These are phyloP conservation scores for Drosophila prolongata DNA, from an alignment of 2,888 invertebrate species.

Conservation along the genomic window DNA sequence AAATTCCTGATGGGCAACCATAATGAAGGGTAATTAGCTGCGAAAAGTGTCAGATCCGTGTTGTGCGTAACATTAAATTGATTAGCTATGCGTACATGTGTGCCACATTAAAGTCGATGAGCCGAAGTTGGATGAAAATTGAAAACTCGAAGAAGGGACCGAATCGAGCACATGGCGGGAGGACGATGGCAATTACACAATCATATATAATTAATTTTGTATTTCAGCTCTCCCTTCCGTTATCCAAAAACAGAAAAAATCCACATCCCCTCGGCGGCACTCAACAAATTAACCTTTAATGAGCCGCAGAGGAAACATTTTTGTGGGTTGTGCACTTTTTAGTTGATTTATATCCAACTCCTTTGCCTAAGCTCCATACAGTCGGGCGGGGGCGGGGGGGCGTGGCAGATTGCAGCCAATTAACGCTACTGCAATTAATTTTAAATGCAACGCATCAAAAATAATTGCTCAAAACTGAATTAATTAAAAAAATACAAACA, in stretches of 20 bases:
- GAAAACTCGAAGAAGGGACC: neutral
- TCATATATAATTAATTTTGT: slow-evolving; percentile 28
- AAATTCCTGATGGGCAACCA: slow-evolving; percentile 1
- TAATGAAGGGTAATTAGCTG: slow-evolving; percentile 13
- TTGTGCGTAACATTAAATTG: slow-evolving; percentile 1
- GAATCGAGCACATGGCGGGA: too few species aligned
- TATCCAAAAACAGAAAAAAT: neutral
- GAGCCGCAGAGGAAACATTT: slow-evolving; percentile 39
- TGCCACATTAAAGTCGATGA: neutral
- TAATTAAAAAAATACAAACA: slow-evolving; percentile 65
- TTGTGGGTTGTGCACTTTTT: slow-evolving; percentile 31
- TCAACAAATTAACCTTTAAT: slow-evolving; percentile 39
- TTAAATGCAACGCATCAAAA: slow-evolving; percentile 76
- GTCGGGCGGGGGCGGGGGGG: neutral
- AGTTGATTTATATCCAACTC: slow-evolving; percentile 34
- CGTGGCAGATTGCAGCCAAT: slow-evolving; percentile 49
- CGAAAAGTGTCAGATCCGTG: neutral
- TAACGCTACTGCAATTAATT: slow-evolving; percentile 69
- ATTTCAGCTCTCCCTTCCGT: neutral
- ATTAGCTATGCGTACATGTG: slow-evolving; percentile 11
- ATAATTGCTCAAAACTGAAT: slow-evolving; percentile 74
- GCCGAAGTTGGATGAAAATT: neutral
- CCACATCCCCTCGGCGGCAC: neutral
- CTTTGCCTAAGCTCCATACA: slow-evolving; percentile 7
- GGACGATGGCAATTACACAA: neutral